Evolutionary conservation across 2,888 invertebrate species (phyloP).

Genomic region (Platypus cylindrus): DNA sequence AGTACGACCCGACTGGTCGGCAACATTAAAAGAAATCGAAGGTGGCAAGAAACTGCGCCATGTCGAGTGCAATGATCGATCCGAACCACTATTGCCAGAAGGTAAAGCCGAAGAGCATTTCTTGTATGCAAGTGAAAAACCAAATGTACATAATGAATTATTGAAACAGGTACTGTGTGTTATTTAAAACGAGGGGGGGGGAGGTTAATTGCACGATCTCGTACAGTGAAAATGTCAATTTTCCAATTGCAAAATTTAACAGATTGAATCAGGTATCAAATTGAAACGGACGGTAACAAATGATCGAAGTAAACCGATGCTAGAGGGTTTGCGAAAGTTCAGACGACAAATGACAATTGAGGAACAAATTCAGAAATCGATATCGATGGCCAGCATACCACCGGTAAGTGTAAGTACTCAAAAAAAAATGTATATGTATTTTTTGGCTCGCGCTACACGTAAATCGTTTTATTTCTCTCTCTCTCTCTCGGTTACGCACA

Average conservation of each 20-base stretch:
- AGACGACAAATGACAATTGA: slow-evolving; percentile 82
- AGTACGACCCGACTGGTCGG: slow-evolving; percentile 76
- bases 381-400: slow-evolving; percentile 49
- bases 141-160: slow-evolving; percentile 65
- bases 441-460: no score
- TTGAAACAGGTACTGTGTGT: slow-evolving; percentile 42
- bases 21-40: slow-evolving; percentile 87
- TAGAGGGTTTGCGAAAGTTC: slow-evolving; percentile 76
- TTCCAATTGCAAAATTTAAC: slow-evolving; percentile 7
- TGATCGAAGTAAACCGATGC: slow-evolving; percentile 73
- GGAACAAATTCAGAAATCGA: slow-evolving; percentile 75
- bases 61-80: slow-evolving; percentile 76
- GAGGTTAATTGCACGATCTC: no score
- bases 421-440: no score
- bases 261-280: slow-evolving; percentile 66
- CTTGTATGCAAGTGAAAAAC: slow-evolving; percentile 77
- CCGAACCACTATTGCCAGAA: slow-evolving; percentile 39
- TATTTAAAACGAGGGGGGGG: no score
- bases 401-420: slow-evolving; percentile 31
- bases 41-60: slow-evolving; percentile 64
- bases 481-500: slow-evolving; percentile 9
- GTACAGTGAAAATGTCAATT: no score
- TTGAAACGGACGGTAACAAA: slow-evolving; percentile 68
- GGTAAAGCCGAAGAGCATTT: slow-evolving; percentile 64
- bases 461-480: no score